Evolutionary conservation across 1,140 invertebrate species (phyloP).

Genomic region (Listronotus bonariensis): DNA sequence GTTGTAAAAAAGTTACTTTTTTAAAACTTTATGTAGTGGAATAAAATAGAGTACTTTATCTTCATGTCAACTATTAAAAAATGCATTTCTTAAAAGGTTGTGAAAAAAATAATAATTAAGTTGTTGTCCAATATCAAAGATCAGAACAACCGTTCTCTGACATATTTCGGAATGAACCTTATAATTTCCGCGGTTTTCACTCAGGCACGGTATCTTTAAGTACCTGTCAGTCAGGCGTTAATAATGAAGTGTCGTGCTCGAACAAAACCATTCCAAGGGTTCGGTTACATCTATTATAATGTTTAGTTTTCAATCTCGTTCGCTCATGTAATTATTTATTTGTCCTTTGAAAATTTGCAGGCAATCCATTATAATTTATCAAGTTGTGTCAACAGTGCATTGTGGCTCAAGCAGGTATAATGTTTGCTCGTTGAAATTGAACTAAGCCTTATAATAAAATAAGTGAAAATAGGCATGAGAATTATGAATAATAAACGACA

Average conservation of each 20-base stretch:
- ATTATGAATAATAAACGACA: conserved; percentile 16
- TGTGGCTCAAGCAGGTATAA: conserved; percentile 36
- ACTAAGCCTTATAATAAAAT: background rate
- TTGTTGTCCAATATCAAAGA: no score
- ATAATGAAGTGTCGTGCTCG: conserved; percentile 38
- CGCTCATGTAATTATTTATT: conserved; percentile 42
- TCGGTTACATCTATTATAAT: conserved; percentile 31
- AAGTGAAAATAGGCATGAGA: background rate
- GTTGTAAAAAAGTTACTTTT: no score
- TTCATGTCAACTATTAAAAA: no score
- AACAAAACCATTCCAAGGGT: conserved; percentile 20
- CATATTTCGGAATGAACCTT: no score
- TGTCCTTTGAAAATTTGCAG: conserved; percentile 39
- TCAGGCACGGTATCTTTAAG: conserved; percentile 16
- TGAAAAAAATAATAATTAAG: no score
- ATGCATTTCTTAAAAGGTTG: no score
- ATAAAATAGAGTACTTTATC: no score
- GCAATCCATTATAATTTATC: conserved; percentile 44
- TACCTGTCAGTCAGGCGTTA: conserved; percentile 41
- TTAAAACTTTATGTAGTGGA: no score
- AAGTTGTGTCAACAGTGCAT: conserved; percentile 38
- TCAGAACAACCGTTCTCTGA: no score
- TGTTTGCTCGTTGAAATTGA: conserved; percentile 10
- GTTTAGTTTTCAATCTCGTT: conserved; percentile 40
- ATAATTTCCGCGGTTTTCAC: no score